Evolutionary conservation across 1,140 invertebrate species (phyloP), one percentile per base, ranked within the genome.

Genomic region (Zaprionus taronus): DNA sequence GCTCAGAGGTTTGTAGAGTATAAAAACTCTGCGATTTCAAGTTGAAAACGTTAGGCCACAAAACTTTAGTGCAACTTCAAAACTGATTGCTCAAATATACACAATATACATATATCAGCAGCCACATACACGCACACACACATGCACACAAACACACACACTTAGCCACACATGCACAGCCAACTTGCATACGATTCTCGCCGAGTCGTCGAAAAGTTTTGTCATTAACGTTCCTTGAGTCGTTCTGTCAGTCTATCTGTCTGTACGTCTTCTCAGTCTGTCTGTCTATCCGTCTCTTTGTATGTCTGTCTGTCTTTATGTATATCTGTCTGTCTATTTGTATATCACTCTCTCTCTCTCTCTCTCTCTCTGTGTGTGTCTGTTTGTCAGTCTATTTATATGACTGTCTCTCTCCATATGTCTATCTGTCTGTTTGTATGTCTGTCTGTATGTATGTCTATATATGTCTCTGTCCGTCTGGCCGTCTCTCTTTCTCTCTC

Each of bases 121-220:
- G 28, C 38, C 20, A 44, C 47, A 53, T 2, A 65, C 26, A 69
- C 24, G 69, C 12, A 55, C 31, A 79, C n/a, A 60, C n/a, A 28
- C 24, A 9, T 26, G 62, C n/a, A 67, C 28, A 62, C 47, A 62
- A n/a, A n/a, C 12, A 55, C 31, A 79, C n/a, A 60, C n/a, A 28
- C 24, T 2, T 26, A 62, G n/a, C n/a, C n/a, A 67, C 28, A 62
- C 47, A 62, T 47, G 36, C 44, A 58, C 47, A 61, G 60, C 17
- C 69, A 83, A 83, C 60, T 81, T 85, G 82, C 81, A 85, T 81
- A 79, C 81, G 74, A 81, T 81, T 84, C 85, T 80, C 71, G 58
- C 73, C 74, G 77, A 84, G 79, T 84, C 78, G 81, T 80, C 81
- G 81, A 85, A 82, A 90, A 90, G 79, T 90, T 90, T 90, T 90